Conservation (phyloP, 2,113 vertebrate genomes). For the Pelmatolapia mariae region DNA sequence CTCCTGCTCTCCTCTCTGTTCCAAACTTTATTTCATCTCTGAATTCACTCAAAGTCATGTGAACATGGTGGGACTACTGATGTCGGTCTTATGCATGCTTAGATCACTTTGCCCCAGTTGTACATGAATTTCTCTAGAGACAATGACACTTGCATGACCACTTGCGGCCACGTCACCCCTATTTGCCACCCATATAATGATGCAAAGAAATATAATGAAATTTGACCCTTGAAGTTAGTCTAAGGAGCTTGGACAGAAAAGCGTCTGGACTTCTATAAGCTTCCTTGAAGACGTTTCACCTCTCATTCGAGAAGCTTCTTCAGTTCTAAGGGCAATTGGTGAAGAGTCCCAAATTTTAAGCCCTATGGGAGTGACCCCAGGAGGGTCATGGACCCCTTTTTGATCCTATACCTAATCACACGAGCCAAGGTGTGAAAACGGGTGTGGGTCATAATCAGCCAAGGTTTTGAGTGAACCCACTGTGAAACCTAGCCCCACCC, state of each 20-base stretch:
- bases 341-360: not conserved
- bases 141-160: not conserved
- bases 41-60: not conserved
- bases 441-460: not conserved
- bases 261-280: not conserved
- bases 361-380: not conserved
- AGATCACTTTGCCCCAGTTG: not conserved
- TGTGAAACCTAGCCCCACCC: not conserved
- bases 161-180: not conserved
- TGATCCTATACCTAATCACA: not conserved
- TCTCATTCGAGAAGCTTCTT: not conserved
- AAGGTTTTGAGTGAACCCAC: not conserved
- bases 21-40: not conserved
- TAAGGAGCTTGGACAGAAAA: not conserved
- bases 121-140: not conserved
- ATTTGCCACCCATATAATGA: not conserved
- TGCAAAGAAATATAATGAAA: not conserved
- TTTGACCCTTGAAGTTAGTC: not conserved
- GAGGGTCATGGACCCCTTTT: not conserved
- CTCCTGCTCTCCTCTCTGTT: not conserved
- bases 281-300: not conserved
- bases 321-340: not conserved
- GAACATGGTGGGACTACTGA: not conserved
- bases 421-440: not conserved
- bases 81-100: not conserved